Percentiles rank a stretch among this genome's conserved stretches.
These are phyloP conservation scores for Goniozus legneri DNA, from an alignment of 1,140 invertebrate species.

Conservation along the genomic window DNA sequence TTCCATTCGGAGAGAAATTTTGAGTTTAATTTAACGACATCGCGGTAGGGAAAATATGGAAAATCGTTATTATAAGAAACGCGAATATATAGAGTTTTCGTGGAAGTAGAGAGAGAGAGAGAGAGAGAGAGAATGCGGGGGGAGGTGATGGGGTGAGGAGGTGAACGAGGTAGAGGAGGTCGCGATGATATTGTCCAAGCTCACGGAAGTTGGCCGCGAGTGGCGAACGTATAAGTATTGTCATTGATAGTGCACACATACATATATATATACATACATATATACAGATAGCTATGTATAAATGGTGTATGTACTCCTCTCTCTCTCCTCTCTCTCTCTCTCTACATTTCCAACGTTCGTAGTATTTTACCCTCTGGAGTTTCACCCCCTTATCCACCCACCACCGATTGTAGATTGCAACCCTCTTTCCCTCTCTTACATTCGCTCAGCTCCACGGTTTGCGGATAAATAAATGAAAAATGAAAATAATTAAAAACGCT, in stretches of 20 bases:
- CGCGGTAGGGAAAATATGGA: slow-evolving; percentile 23
- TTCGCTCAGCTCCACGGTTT: background rate
- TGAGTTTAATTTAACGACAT: background rate
- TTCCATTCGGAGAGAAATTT: background rate
- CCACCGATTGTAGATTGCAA: slow-evolving; percentile 14
- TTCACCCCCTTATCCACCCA: slow-evolving; percentile 5
- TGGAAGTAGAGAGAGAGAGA: background rate
- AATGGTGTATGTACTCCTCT: no score
- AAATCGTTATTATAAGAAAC: slow-evolving; percentile 34
- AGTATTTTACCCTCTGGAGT: slow-evolving; percentile 24
- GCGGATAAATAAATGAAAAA: slow-evolving; percentile 20
- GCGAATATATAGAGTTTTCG: slow-evolving; percentile 16
- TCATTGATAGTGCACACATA: no score
- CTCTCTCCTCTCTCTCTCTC: slow-evolving; percentile 10
- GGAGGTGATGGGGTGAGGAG: no score
- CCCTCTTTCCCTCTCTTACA: background rate
- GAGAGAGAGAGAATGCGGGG: background rate
- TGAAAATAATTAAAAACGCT: slow-evolving; percentile 27
- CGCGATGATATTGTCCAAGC: slow-evolving; percentile 21
- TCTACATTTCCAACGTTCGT: slow-evolving; percentile 19
- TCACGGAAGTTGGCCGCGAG: background rate
- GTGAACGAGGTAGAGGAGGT: no score
- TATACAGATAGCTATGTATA: no score
- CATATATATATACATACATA: no score
- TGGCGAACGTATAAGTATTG: slow-evolving; percentile 13